phyloP scores from a whole-genome alignment of 1,140 invertebrate genomes.

The Drosophila tristis region DNA sequence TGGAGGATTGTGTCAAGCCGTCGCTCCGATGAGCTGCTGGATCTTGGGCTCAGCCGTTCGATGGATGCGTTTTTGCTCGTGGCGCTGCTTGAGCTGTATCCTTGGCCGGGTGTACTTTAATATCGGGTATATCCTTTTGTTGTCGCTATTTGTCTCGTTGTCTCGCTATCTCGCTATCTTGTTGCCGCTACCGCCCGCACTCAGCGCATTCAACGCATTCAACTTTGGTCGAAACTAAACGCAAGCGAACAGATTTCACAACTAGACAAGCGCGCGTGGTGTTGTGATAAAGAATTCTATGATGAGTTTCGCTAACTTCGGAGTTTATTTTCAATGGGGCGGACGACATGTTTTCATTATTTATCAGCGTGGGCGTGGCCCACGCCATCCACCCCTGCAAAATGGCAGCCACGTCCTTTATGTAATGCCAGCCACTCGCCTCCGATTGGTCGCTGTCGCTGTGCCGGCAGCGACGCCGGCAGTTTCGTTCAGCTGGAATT shows the following conservation, averaged over 20 bases:
- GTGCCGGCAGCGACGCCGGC: slow-evolving; percentile 44
- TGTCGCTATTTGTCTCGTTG: no score
- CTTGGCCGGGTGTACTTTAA: not conserved
- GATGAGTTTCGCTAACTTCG: slow-evolving; percentile 84
- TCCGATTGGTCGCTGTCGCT: slow-evolving; percentile 50
- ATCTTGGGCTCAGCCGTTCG: no score
- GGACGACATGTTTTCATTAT: slow-evolving; percentile 84
- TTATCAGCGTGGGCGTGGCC: slow-evolving; percentile 76
- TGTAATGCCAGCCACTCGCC: slow-evolving; percentile 27
- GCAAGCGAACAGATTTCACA: slow-evolving; percentile 83
- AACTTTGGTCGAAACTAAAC: slow-evolving; percentile 79
- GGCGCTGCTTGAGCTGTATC: not conserved
- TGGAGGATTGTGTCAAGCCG: slow-evolving; percentile 13
- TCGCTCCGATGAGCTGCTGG: not conserved
- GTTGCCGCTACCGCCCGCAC: no score
- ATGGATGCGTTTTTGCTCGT: not conserved
- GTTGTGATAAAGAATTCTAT: slow-evolving; percentile 84
- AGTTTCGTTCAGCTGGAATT: slow-evolving; percentile 80
- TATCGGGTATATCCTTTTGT: no score
- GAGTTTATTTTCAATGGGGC: slow-evolving; percentile 84
- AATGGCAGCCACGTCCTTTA: slow-evolving; percentile 70
- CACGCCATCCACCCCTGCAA: slow-evolving; percentile 49
- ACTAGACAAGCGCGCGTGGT: slow-evolving; percentile 83
- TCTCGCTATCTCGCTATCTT: no score
- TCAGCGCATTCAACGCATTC: slow-evolving; percentile 30